phyloP scores from a whole-genome alignment of 2,888 invertebrate species.

The Hirudinaria manillensis region DNA sequence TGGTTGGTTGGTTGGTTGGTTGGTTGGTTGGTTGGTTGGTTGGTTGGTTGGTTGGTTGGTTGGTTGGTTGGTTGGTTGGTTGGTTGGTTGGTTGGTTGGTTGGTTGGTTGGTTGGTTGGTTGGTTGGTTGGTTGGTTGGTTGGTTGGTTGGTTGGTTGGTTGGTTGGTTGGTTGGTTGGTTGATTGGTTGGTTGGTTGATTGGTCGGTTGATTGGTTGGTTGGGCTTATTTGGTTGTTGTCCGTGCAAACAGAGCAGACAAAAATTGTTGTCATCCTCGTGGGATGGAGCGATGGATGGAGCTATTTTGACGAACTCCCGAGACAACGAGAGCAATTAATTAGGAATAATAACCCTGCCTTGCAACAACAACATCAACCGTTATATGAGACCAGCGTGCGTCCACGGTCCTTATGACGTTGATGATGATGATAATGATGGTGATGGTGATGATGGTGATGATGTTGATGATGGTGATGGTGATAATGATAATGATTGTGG shows the following conservation, averaged over 20 bases:
- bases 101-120: slow-evolving; percentile 6
- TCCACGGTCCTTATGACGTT: background rate
- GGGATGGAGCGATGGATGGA: background rate
- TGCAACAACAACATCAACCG: background rate
- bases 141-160: too few species aligned
- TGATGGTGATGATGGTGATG: slow-evolving; percentile 29
- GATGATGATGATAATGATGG: slow-evolving; percentile 22
- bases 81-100: slow-evolving; percentile 18
- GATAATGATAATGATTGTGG: slow-evolving; percentile 30
- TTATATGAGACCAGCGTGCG: background rate
- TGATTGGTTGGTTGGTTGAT: too few species aligned
- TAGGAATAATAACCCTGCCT: slow-evolving; percentile 4
- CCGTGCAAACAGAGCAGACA: slow-evolving; percentile 5
- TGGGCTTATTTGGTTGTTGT: background rate
- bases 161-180: too few species aligned
- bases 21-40: slow-evolving; percentile 4
- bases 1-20: background rate
- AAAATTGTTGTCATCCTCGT: background rate
- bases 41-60: slow-evolving; percentile 16
- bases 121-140: slow-evolving; percentile 7
- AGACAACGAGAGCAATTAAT: slow-evolving; percentile 2
- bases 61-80: slow-evolving; percentile 16
- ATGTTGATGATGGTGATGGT: slow-evolving; percentile 24
- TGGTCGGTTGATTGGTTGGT: too few species aligned
- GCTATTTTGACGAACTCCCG: slow-evolving; percentile 12